These are phyloP conservation scores for Metopia argyrocephala DNA, from an alignment of 2,888 invertebrate species.

Conservation along the genomic window DNA sequence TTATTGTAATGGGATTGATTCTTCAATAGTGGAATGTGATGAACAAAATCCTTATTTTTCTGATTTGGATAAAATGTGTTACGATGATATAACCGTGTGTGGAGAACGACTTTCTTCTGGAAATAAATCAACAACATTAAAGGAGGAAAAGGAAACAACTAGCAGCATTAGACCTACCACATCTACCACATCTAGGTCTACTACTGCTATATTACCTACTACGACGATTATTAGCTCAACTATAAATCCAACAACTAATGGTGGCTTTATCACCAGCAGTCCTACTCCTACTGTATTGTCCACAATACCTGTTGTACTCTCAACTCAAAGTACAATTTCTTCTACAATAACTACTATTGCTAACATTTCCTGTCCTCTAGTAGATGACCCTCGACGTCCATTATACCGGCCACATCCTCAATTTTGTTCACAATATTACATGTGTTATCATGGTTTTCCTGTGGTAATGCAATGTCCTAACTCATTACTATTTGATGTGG, in stretches of 20 bases:
- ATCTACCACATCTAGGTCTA: neutral
- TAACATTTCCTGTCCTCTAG: constrained; percentile 67
- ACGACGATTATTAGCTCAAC: neutral
- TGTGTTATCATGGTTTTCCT: constrained; percentile 72
- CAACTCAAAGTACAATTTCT: neutral
- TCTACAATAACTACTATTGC: neutral
- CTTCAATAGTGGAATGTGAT: constrained; percentile 24
- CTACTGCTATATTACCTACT: neutral
- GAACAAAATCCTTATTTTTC: constrained; percentile 11
- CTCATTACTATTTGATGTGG: constrained; percentile 72
- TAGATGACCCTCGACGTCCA: constrained; percentile 69
- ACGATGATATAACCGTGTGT: neutral
- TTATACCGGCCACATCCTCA: constrained; percentile 70
- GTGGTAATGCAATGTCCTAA: constrained; percentile 73
- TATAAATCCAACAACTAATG: too few species aligned
- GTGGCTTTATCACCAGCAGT: too few species aligned
- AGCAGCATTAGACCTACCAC: neutral
- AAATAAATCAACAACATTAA: neutral
- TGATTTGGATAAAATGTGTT: constrained; percentile 5
- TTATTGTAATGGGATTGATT: constrained; percentile 24
- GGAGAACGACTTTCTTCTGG: neutral
- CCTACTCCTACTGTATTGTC: neutral
- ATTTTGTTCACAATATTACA: constrained; percentile 73
- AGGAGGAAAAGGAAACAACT: neutral
- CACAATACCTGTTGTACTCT: neutral